phyloP scores from a whole-genome alignment of 2,888 invertebrate genomes.

The Rhodophaea formosa region DNA sequence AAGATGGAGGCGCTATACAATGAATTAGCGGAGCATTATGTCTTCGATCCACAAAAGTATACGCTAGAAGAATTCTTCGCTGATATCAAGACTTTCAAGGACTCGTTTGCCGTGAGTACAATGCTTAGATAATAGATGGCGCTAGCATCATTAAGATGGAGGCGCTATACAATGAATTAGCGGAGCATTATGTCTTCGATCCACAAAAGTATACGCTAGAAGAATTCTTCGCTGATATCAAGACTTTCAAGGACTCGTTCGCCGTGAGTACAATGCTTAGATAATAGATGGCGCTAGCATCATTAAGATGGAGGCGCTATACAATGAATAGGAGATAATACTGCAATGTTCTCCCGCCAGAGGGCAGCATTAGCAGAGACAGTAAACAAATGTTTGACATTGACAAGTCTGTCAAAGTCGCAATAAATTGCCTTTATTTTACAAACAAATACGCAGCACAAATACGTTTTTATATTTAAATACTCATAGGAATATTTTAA shows the following conservation, averaged over 20 bases:
- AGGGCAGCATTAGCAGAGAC: too few relatives aligned
- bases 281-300: neutral
- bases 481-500: too few relatives aligned
- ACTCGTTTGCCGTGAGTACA: constrained; percentile 88
- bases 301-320: constrained; percentile 95
- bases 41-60: constrained; percentile 96
- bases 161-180: constrained; percentile 88
- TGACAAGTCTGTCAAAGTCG: too few relatives aligned
- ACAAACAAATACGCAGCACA: too few relatives aligned
- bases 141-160: too few relatives aligned
- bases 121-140: neutral
- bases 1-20: constrained; percentile 94
- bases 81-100: constrained; percentile 97
- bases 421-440: too few relatives aligned
- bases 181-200: constrained; percentile 96
- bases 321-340: too few relatives aligned
- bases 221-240: constrained; percentile 97
- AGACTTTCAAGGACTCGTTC: constrained; percentile 96
- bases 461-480: too few relatives aligned
- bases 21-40: constrained; percentile 93
- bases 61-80: constrained; percentile 97
- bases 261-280: constrained; percentile 77
- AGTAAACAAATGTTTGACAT: too few relatives aligned
- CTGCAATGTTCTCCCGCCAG: too few relatives aligned
- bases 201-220: constrained; percentile 95